A percentile compares a stretch with the other conserved stretches of the same genome.
Evolutionary conservation across 2,888 invertebrate genomes (phyloP).

Genomic region (Orchesella flavescens): DNA sequence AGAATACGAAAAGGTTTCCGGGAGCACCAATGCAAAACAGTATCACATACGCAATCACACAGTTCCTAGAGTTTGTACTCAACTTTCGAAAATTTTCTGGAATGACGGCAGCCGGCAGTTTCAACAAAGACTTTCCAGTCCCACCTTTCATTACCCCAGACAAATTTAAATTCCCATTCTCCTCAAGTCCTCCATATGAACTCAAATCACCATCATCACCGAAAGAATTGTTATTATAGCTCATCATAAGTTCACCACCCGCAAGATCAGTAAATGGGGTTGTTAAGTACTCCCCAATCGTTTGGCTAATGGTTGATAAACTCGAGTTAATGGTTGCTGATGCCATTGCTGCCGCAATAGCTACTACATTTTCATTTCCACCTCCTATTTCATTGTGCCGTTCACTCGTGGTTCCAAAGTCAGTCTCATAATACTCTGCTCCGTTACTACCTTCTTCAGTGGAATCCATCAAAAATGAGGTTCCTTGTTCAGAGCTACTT

Average conservation of each 20-base stretch:
- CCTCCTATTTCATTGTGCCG: not conserved
- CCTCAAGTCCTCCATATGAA: not conserved
- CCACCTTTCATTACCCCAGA: not conserved
- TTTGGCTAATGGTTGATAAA: constrained; percentile 1
- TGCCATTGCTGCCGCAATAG: not conserved
- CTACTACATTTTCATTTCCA: not conserved
- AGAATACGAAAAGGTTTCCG: constrained; percentile 84
- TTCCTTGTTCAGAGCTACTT: not conserved
- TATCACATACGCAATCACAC: constrained; percentile 79
- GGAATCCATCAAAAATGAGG: not conserved
- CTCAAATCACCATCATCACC: not conserved
- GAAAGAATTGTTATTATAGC: not conserved
- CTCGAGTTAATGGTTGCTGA: constrained; percentile 12
- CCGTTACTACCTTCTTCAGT: not conserved
- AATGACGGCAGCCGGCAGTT: not conserved
- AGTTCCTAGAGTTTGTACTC: constrained; percentile 56
- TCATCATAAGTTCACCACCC: not conserved
- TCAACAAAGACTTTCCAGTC: not conserved
- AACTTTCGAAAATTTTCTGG: constrained; percentile 50
- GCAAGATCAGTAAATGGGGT: not conserved
- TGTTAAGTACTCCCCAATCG: not conserved
- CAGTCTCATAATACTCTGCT: not conserved
- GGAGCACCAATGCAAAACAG: constrained; percentile 81
- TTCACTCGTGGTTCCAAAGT: not conserved
- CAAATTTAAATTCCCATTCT: not conserved